Base-by-base conservation (phyloP, 1,140 invertebrate species). In the Galleria mellonella region DNA sequence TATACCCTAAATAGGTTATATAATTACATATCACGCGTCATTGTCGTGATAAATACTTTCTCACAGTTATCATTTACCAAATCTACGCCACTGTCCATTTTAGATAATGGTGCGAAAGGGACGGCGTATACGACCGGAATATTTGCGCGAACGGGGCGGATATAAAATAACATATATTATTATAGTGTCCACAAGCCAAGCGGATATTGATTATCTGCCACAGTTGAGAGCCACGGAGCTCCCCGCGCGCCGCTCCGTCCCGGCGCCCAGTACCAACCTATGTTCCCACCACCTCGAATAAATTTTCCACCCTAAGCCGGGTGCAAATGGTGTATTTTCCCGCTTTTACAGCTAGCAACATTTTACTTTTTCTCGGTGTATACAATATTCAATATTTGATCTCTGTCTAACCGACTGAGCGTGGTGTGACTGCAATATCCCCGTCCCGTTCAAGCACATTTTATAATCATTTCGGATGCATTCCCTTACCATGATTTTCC, bases 191-290 rank as follows among this genome's bases (percentile, higher is more conserved):
- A 86, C 82, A 84, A 83, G 83, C 82, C 82, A 82, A 85, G 83
- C 86, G 86, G 86, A 87, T 87, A 87, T 87, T 87, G 85, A 87
- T 87, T 87, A 87, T 87, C 85, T 86, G 83, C 83, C 83, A 85
- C 73, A 83, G 82, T 81, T 81, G 82, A 83, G 78, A 83, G 78
- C 77, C 75, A 71, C 68, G 65, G 68, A 74, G 55, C 56, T 62
- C 74, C 76, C 67, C 72, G 51, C 68, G 49, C 52, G 51, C 53
- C 43, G 37, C 38, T 15, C 31, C 40, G 38, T 28, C 33, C 47
- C 33, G 29, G 37, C 47, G 46, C 32, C 39, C 49, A 55, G 45
- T 12, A 14, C 60, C 63, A 72, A 60, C 63, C 55, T 67, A 82
- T 61, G 64, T 52, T 60, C 9, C 14, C 11, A 6, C n/a, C n/a